These are phyloP conservation scores for Nezara viridula DNA, from an alignment of 2,888 invertebrate genomes.

Conservation along the genomic window DNA sequence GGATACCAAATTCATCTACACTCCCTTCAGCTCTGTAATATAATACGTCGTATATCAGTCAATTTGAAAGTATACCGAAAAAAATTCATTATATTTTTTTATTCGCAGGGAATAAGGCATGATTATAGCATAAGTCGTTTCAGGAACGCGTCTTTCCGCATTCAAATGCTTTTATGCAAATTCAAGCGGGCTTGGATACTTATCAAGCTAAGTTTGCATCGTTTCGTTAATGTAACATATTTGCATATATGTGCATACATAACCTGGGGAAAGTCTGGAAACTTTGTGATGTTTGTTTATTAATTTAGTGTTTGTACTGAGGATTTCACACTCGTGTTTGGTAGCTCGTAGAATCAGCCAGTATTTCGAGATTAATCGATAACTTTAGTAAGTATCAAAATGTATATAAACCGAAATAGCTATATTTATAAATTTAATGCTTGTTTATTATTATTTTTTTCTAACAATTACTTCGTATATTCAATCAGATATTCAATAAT, in stretches of 20 bases:
- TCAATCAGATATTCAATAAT: no score
- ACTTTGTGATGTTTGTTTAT: no score
- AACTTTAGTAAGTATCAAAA: no score
- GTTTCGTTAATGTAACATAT: not conserved
- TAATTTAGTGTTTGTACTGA: no score
- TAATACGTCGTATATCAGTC: no score
- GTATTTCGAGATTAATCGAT: no score
- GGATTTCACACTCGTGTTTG: not conserved
- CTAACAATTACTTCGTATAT: no score
- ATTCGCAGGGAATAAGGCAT: not conserved
- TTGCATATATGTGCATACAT: not conserved
- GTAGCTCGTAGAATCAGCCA: not conserved
- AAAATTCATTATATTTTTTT: not conserved
- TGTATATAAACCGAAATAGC: no score
- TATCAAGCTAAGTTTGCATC: not conserved
- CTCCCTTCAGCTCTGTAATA: no score
- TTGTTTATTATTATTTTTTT: no score
- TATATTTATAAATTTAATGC: no score
- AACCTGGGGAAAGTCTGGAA: not conserved
- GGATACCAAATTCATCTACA: no score
- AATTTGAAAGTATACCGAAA: not conserved
- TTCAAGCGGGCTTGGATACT: not conserved
- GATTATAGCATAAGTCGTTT: not conserved
- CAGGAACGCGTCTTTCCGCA: not conserved
- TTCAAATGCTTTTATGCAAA: constrained; percentile 7